Evolutionary conservation across 2,113 vertebrate species (phyloP).

Genomic region (Hippocampus abdominalis): DNA sequence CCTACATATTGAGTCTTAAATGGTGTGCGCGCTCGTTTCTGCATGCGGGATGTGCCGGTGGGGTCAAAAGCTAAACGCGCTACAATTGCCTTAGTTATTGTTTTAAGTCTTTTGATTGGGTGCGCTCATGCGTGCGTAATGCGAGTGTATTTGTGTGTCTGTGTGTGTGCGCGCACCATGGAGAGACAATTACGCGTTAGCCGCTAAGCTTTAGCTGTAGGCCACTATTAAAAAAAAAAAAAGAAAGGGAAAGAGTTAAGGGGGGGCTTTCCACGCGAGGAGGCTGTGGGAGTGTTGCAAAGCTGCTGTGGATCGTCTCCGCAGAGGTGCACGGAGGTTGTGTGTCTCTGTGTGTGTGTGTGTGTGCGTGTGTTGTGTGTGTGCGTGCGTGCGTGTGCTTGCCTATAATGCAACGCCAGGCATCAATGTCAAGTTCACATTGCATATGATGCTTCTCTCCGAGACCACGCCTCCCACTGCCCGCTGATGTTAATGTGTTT

Average conservation of each 20-base stretch:
- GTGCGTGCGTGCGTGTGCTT: not conserved
- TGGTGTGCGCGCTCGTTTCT: slow-evolving; percentile 5
- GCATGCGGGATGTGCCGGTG: slow-evolving; percentile 35
- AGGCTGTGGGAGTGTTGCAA: slow-evolving; percentile 54
- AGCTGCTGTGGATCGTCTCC: slow-evolving; percentile 55
- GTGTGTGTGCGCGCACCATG: slow-evolving; percentile 9
- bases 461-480: slow-evolving; percentile 23
- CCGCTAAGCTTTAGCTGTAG: slow-evolving; percentile 61
- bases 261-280: slow-evolving; percentile 56
- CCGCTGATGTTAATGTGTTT: slow-evolving; percentile 75
- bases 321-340: slow-evolving; percentile 34
- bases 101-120: slow-evolving; percentile 71
- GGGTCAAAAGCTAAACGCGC: slow-evolving; percentile 70
- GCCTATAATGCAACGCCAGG: slow-evolving; percentile 50
- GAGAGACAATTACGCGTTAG: slow-evolving; percentile 45
- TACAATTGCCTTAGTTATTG: slow-evolving; percentile 69
- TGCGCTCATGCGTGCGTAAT: slow-evolving; percentile 66
- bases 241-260: slow-evolving; percentile 39
- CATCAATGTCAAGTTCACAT: slow-evolving; percentile 70
- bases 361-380: not conserved
- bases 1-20: not conserved
- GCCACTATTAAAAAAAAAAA: slow-evolving; percentile 66
- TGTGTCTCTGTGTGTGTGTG: not conserved
- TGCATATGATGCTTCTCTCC: slow-evolving; percentile 61
- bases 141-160: slow-evolving; percentile 21